Base-by-base conservation (phyloP, 2,888 invertebrate genomes). In the Ormia ochracea region DNA sequence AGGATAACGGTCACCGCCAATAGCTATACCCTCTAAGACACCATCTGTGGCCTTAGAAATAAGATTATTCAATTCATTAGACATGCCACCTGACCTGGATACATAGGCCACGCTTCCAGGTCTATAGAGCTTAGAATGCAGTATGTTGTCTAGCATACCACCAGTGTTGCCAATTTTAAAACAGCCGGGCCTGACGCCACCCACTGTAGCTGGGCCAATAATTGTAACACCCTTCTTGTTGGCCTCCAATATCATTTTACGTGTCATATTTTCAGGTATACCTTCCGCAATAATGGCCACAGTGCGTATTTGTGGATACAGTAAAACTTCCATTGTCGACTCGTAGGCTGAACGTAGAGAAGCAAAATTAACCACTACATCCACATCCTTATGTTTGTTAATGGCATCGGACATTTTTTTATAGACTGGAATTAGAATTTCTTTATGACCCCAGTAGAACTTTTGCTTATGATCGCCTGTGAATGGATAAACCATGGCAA, bases 131-230 rank as follows among this genome's bases (percentile, higher is more conserved):
- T 98, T 98, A 83, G 98, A 98, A 87, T 98, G 96, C 1, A 99
- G 91, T 83, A 99, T 98, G 88, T 99, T 99, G 90, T 99, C 99
- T 92, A 99, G 95, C 99, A 99, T 99, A 75, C 99, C 99, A 12
- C 99, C 99, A 0, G 99, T 99, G 91, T 99, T 99, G 70, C 98
- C 98, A 84, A 99, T 99, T 91, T 99, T 99, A 90, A 99, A 98
- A 89, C 98, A 98, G 1, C 99, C 99, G 0, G 99, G 99, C 86
- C 99, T 98, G 73, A 99, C 95, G 4, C 99, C 99, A 56, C 99
- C 99, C 43, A 99, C 97, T 0, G 97, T 97, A 0, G 98, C 98
- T 0, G 98, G 97, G 12, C 95, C 98, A 84, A 98, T 97, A 52
- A 98, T 95, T 21, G 94, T 90, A 4, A 98, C 96, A 48, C 94